Base-by-base conservation (phyloP, 2,888 invertebrate genomes). In the Pyrrhia umbra region DNA sequence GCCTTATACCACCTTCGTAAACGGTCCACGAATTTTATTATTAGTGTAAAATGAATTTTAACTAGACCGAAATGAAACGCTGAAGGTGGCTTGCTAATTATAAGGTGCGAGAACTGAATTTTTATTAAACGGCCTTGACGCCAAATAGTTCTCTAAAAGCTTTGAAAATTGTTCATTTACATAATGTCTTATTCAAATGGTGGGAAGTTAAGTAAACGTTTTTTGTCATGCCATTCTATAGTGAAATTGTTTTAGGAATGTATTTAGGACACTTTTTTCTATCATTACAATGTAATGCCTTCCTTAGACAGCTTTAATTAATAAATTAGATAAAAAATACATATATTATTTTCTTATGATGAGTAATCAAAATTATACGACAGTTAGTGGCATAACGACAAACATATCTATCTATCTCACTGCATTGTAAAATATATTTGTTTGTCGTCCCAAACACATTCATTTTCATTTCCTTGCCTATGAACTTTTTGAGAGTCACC, bases 161-260 rank as follows among this genome's bases (percentile, higher is more conserved):
- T 83, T 83, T 84, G 61, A 76, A 81, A 85, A 84, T 73, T 77
- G 66, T 81, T 79, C 76, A 88, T 88, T 86, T 86, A 73, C 87
- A 88, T 87, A 86, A 86, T 84, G 78, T 79, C 79, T 79, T 83
- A 81, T 84, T 85, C 79, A 81, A 83, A 83, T 83, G 76, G 75
- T 67, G 72, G 75, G 65, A 77, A 75, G 79, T 77, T 77, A 77
- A 80, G 80, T 80, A 83, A 87, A 85, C 81, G 84, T 68, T 81
- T 87, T 84, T 81, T 73, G 83, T 83, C 83, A 84, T 86, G 86
- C 83, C 69, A 81, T 76, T 75, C 69, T 68, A 64, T 57, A 68
- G 64, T 50, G 27, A 60, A 73, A 73, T 67, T 61, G 37, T 71
- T 62, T 63, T 46, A 54, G 25, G 55, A 46, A 70, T 49, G 63